Percentiles rank a stretch among this genome's conserved stretches.
These are phyloP conservation scores for Onychomys leucogaster DNA, from an alignment of 2,797 vertebrate species.

Conservation along the genomic window DNA sequence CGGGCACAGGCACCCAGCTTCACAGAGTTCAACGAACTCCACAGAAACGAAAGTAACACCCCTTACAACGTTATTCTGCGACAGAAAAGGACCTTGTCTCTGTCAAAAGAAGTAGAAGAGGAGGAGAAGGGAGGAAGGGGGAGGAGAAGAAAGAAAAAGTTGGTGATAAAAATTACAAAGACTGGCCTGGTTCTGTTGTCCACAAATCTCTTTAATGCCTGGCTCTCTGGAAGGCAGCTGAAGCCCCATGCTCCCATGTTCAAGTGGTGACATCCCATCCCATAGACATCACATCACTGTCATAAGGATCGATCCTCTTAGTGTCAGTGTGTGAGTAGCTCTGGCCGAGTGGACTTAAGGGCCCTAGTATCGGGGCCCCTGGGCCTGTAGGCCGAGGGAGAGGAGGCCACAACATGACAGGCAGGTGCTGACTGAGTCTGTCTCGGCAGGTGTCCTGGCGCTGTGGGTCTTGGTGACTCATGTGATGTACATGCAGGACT, in stretches of 20 bases:
- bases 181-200: neutral
- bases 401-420: neutral
- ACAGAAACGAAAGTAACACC: too few species aligned
- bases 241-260: neutral
- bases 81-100: neutral
- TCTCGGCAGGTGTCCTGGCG: conserved; percentile 93
- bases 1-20: too few species aligned
- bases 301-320: neutral
- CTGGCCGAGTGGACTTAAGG: neutral
- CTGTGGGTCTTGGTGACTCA: conserved; percentile 96
- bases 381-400: neutral
- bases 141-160: neutral
- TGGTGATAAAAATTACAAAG: neutral
- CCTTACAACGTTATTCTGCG: too few species aligned
- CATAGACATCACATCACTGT: neutral
- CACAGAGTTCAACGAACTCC: too few species aligned
- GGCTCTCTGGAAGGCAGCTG: neutral
- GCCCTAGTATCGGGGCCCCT: neutral
- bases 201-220: neutral
- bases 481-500: conserved; percentile 97
- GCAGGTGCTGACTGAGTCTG: conserved; percentile 70
- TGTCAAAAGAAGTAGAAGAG: neutral
- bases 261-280: neutral
- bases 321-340: neutral
- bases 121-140: too few species aligned